Base-by-base conservation (phyloP, 64 coral and sea anemone genomes). In the Pocillopora verrucosa region DNA sequence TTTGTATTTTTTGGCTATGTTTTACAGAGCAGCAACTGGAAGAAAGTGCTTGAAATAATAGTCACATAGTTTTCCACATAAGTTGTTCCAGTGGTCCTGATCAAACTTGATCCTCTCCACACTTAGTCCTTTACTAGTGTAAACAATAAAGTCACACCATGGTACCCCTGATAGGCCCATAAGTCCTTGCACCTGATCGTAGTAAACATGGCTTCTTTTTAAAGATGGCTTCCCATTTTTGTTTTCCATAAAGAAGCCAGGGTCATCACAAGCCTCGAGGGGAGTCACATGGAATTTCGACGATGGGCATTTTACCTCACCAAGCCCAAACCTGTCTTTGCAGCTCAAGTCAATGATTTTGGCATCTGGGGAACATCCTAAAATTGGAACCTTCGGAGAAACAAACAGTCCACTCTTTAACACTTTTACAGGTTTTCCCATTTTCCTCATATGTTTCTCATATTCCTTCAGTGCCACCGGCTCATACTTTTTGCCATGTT, bases 131-230 rank as follows among this genome's bases (percentile, higher is more conserved):
- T 77, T 88, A n/a, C 86, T 93, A 2, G 69, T 92, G 26, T 87
- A 92, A 74, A 92, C 84, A 73, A 92, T 86, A 83, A 92, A 92
- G 38, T 92, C 91, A 83, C 84, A 88, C 91, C 91, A 92, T 17
- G 64, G 64, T n/a, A 75, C 63, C 13, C 90, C 76, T 22, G 86
- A 87, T 51, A 84, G 45, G 38, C 56, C 86, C 61, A 93, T 75
- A 13, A 80, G 91, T 16, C 91, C 77, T 67, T 93, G 91, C 2
- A 88, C n/a, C n/a, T n/a, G n/a, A n/a, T n/a, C n/a, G n/a, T n/a
- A n/a, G n/a, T n/a, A n/a, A n/a, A n/a, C n/a, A 83, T 93, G 91
- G 20, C 77, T 73, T 77, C 61, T 93, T 80, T 94, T 94, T 59
- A 89, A 74, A 0, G 36, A 58, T 36, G 87, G 87, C 26, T 86